Conservation (phyloP, 2,888 invertebrate genomes). For the Mycogona germanica region DNA sequence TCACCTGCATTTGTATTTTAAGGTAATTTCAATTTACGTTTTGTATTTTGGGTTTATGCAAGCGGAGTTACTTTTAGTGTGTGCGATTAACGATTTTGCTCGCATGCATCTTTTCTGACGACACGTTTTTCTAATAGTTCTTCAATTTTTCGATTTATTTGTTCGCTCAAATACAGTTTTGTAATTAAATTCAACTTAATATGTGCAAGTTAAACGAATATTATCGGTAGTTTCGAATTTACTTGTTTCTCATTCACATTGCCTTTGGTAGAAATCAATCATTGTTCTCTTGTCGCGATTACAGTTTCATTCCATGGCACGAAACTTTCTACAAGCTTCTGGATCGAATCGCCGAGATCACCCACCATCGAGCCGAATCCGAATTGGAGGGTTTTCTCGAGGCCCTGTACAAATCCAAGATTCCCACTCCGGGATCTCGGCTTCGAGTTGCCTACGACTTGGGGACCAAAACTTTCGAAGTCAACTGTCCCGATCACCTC, state of each 20-base stretch:
- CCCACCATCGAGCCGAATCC: conserved; percentile 42
- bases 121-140: no score
- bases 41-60: no score
- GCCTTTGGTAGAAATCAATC: background rate
- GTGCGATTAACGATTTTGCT: no score
- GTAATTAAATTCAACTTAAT: no score
- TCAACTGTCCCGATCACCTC: conserved; percentile 62
- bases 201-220: background rate
- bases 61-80: no score
- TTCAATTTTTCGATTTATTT: no score
- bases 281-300: background rate
- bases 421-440: conserved; percentile 54
- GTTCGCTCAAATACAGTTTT: no score
- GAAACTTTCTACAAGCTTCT: conserved; percentile 83
- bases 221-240: background rate
- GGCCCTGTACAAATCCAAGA: conserved; percentile 50
- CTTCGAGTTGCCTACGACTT: conserved; percentile 31
- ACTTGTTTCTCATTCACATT: conserved; percentile 7
- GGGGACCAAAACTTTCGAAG: conserved; percentile 43
- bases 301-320: conserved; percentile 89
- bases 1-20: conserved; percentile 51
- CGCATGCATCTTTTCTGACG: no score
- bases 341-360: conserved; percentile 66
- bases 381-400: conserved; percentile 50
- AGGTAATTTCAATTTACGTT: conserved; percentile 36